A percentile compares a stretch with the other conserved stretches of the same genome.
These are phyloP conservation scores for Carettochelys insculpta DNA, from an alignment of 2,113 vertebrate species.

Conservation along the genomic window DNA sequence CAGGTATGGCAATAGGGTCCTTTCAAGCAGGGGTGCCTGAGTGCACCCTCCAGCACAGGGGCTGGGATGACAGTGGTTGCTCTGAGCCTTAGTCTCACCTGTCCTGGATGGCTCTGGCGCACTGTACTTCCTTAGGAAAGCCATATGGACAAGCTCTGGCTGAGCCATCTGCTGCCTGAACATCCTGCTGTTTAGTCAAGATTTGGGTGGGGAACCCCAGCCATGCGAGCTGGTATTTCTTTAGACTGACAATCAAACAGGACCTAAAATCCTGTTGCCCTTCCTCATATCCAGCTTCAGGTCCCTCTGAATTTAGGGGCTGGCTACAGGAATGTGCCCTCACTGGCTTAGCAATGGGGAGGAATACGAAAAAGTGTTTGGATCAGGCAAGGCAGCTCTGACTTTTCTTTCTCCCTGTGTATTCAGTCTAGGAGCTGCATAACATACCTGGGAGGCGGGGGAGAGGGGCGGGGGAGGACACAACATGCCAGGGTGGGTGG, in stretches of 20 bases:
- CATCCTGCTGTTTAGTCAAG: rapidly evolving
- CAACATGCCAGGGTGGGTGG: too few species aligned
- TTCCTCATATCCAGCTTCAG: neutral
- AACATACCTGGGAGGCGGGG: too few species aligned
- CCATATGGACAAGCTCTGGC: rapidly evolving
- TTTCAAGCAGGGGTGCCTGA: neutral
- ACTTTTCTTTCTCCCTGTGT: rapidly evolving
- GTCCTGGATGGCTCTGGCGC: neutral
- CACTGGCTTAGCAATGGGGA: neutral
- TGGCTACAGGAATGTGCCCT: rapidly evolving
- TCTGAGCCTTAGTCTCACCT: rapidly evolving
- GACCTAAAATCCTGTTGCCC: neutral
- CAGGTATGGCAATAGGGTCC: too few species aligned
- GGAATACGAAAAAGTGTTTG: neutral
- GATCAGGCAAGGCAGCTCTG: neutral
- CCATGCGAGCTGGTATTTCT: rapidly evolving
- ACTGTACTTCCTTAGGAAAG: rapidly evolving
- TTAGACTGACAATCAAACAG: neutral
- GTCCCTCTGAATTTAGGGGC: rapidly evolving
- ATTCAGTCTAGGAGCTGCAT: neutral
- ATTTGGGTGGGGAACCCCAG: rapidly evolving
- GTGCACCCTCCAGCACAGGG: neutral
- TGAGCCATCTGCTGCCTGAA: neutral
- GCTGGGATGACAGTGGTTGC: neutral
- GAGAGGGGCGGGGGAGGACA: too few species aligned